Evolutionary conservation across 2,797 vertebrate species (phyloP).

Genomic region (Loris lydekkerianus): DNA sequence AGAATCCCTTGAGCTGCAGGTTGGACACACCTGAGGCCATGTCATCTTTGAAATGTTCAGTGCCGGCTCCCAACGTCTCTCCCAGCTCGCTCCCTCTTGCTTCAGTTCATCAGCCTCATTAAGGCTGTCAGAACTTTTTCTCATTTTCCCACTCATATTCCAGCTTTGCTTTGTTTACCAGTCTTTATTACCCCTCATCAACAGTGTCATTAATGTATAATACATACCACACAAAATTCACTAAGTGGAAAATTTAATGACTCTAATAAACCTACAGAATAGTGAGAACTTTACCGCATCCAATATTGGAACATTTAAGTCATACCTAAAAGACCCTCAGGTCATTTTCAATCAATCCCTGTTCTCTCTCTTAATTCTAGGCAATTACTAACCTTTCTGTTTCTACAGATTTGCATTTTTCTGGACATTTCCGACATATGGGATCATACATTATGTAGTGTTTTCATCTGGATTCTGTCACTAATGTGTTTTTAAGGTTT

Average conservation of each 20-base stretch:
- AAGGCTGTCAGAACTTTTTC: neutral
- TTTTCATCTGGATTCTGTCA: neutral
- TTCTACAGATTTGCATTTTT: constrained; percentile 45
- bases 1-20: no score
- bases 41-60: neutral
- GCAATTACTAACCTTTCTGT: neutral
- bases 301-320: neutral
- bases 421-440: neutral
- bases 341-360: neutral
- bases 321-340: neutral
- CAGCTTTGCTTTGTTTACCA: constrained; percentile 33
- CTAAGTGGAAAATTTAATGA: constrained; percentile 1
- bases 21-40: neutral
- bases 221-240: neutral
- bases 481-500: neutral
- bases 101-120: neutral
- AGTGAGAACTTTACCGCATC: neutral
- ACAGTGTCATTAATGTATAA: neutral
- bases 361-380: neutral
- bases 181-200: neutral
- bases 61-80: neutral
- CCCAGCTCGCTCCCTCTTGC: neutral
- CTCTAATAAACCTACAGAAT: constrained; percentile 42
- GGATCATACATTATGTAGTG: neutral
- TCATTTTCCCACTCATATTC: neutral